These are phyloP conservation scores for Jacana jacana DNA, from an alignment of 2,113 vertebrate species.

Conservation along the genomic window DNA sequence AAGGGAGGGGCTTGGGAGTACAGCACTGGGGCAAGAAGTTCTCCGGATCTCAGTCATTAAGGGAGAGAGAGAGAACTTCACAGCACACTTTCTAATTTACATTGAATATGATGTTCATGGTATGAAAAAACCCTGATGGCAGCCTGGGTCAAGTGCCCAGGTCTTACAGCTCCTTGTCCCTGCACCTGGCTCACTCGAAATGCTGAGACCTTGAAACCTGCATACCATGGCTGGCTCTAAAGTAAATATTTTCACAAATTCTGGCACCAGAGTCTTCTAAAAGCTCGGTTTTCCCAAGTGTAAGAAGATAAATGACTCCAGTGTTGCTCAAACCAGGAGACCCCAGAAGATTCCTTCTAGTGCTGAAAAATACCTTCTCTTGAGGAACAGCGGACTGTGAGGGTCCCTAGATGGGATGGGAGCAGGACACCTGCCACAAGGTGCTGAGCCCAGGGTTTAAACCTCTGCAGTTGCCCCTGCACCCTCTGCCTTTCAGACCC, in stretches of 20 bases:
- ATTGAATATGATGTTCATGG: not conserved
- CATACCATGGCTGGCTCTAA: not conserved
- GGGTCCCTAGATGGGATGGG: not conserved
- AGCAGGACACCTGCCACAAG: not conserved
- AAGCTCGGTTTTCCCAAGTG: not conserved
- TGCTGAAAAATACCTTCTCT: not conserved
- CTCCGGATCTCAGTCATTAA: not conserved
- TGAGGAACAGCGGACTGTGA: not conserved
- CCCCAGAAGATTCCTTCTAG: not conserved
- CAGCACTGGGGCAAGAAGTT: not conserved
- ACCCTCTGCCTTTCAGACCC: not conserved
- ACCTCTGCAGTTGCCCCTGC: fast-evolving
- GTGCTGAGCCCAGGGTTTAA: fast-evolving
- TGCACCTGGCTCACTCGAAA: not conserved
- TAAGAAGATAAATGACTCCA: not conserved
- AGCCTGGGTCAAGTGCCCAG: not conserved
- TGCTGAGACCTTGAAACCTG: not conserved
- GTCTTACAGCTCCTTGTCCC: not conserved
- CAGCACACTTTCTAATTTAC: not conserved
- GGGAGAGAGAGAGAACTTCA: not conserved
- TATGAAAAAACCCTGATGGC: not conserved
- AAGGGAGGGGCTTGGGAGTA: not conserved
- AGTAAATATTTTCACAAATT: not conserved
- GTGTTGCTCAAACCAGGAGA: not conserved
- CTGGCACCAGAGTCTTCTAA: not conserved